Conservation (phyloP, 53 echinoderm and acorn worm genomes). For the Luidia sarsii region DNA sequence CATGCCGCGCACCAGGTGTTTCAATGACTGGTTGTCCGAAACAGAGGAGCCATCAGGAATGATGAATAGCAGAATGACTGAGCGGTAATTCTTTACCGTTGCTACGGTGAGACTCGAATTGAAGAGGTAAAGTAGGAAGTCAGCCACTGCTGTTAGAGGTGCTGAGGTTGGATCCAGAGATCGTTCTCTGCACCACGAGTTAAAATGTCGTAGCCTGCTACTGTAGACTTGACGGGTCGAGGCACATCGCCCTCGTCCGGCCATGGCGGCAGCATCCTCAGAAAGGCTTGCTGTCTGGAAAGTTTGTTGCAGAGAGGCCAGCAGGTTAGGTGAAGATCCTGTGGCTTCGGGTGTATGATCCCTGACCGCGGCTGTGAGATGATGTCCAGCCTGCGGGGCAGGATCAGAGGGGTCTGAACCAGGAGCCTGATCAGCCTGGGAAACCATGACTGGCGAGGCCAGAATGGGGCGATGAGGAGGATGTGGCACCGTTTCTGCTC, state of each 20-base stretch:
- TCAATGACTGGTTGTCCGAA: not conserved
- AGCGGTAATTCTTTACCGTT: conserved; percentile 1
- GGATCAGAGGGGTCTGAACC: not conserved
- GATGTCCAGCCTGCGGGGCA: not conserved
- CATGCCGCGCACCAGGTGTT: conserved; percentile 1
- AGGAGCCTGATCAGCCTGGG: too few species aligned
- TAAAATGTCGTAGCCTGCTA: not conserved
- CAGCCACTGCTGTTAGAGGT: not conserved
- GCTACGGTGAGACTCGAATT: too few species aligned
- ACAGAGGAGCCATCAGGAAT: conserved; percentile 35
- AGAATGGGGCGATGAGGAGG: conserved; percentile 12
- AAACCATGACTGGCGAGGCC: too few species aligned
- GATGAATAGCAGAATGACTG: conserved; percentile 2
- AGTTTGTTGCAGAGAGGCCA: not conserved
- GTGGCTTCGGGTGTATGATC: not conserved
- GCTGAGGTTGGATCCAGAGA: not conserved
- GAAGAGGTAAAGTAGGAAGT: too few species aligned
- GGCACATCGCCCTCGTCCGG: not conserved
- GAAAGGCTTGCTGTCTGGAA: not conserved
- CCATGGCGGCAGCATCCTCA: not conserved
- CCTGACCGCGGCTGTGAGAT: not conserved
- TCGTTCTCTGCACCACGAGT: not conserved
- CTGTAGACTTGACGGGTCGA: not conserved
- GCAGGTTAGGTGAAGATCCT: not conserved
- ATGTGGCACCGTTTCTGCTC: not conserved